Evolutionary conservation across 2,888 invertebrate species (phyloP).

Genomic region (Eledona agricola): DNA sequence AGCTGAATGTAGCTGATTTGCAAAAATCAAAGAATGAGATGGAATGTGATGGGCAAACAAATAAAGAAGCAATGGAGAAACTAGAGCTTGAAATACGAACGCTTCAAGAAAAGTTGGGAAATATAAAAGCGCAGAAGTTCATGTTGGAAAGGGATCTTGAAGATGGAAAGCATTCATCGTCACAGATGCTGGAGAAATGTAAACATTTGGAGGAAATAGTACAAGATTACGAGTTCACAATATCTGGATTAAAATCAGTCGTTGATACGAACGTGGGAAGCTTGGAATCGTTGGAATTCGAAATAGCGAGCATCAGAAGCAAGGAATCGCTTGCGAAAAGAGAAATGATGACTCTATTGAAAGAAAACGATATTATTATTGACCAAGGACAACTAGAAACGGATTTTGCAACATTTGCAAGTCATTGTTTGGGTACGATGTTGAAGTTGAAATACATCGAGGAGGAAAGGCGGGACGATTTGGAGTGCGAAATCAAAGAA

Average conservation of each 20-base stretch:
- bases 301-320: constrained; percentile 36
- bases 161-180: constrained; percentile 27
- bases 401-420: constrained; percentile 14
- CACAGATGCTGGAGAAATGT: constrained; percentile 8
- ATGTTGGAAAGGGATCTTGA: constrained; percentile 11
- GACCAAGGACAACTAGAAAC: not conserved
- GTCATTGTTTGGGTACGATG: constrained; percentile 2
- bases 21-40: constrained; percentile 4
- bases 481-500: constrained; percentile 20
- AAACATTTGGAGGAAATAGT: constrained; percentile 27
- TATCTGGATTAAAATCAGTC: constrained; percentile 31
- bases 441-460: constrained; percentile 7
- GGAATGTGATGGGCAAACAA: too few species aligned
- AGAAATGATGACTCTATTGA: constrained; percentile 30
- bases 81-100: not conserved
- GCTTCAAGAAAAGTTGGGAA: constrained; percentile 6
- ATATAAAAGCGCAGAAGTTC: constrained; percentile 1
- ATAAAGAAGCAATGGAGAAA: not conserved
- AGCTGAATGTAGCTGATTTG: too few species aligned
- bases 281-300: constrained; percentile 38
- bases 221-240: constrained; percentile 30
- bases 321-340: constrained; percentile 38
- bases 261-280: constrained; percentile 27
- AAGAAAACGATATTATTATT: constrained; percentile 13
- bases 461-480: constrained; percentile 1